phyloP scores from a whole-genome alignment of 2,797 vertebrate species.

The Gambusia yucatana region DNA sequence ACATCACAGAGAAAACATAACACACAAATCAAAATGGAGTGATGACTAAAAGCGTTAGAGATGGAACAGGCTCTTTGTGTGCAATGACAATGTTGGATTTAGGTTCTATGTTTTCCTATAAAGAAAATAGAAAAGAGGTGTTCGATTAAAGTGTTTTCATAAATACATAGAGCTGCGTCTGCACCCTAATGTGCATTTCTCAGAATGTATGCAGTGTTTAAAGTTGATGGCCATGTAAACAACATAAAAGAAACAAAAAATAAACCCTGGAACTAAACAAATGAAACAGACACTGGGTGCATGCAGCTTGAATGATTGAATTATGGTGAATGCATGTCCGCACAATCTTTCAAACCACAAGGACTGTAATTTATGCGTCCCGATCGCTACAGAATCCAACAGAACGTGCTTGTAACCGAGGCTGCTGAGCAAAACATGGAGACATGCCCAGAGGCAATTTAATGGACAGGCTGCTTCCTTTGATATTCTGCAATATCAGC shows the following conservation, averaged over 20 bases:
- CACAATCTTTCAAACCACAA: slow-evolving; percentile 16
- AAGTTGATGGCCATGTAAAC: slow-evolving; percentile 31
- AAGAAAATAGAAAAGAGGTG: neutral
- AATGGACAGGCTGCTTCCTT: slow-evolving; percentile 6
- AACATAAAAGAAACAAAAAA: slow-evolving; percentile 25
- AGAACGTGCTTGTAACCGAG: slow-evolving; percentile 10
- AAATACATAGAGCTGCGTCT: slow-evolving; percentile 3
- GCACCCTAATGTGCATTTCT: slow-evolving; percentile 20
- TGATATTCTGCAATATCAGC: slow-evolving; percentile 5
- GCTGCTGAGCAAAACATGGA: slow-evolving; percentile 15
- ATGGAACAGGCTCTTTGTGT: slow-evolving; percentile 44
- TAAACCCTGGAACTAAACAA: slow-evolving; percentile 28
- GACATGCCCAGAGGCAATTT: slow-evolving; percentile 1
- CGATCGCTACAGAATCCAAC: slow-evolving; percentile 1
- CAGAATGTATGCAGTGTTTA: slow-evolving; percentile 14
- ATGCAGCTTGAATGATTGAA: slow-evolving; percentile 22
- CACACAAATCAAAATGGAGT: slow-evolving; percentile 37
- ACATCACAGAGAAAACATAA: slow-evolving; percentile 36
- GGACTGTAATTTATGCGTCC: slow-evolving; percentile 7
- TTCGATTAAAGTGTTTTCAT: slow-evolving; percentile 3
- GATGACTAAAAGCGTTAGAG: slow-evolving; percentile 29
- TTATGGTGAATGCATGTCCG: slow-evolving; percentile 24
- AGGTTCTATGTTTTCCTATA: slow-evolving; percentile 3
- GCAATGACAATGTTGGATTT: slow-evolving; percentile 18
- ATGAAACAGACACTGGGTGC: slow-evolving; percentile 8